Base-by-base conservation (phyloP, 1,140 invertebrate species). In the Colletes gigas region DNA sequence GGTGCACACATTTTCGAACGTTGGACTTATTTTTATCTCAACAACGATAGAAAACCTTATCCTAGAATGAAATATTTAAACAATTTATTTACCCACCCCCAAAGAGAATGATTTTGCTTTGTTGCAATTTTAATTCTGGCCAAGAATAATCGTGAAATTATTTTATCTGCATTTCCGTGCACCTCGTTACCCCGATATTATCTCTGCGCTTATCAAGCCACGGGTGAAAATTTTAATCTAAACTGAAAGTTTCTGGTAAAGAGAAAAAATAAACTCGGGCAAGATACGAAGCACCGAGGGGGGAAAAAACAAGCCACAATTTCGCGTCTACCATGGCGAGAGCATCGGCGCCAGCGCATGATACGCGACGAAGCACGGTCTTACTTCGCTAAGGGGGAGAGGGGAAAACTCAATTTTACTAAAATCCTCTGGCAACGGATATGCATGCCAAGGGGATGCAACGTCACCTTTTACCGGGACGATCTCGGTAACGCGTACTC, bases 371-470 rank as follows among this genome's bases (percentile, higher is more conserved):
- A 62, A 41, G 6, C 47, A 54, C 8, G 54, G 52, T 54, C 41
- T 71, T 71, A 79, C 77, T 55, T 30, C 47, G 19, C 62, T 44
- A 52, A 65, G 68, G 50, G 68, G 54, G 9, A 9, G 52, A 50
- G 71, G 72, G 83, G 69, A 83, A 81, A 89, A 89, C 84, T 90
- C 87, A 91, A 91, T 91, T 91, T 89, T 87, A 83, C 84, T 90
- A 91, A 90, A 90, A 91, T 90, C 88, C 83, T 73, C 69, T 70
- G 50, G 60, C 30, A 30, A 30, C 30, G 30, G 30, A 30, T 57
- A 63, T 14, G 60, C 54, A 17, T 21, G 54, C 57, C 63, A 39
- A 44, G 67, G 17, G 12, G 47, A 57, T 55, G 44, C n/a, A 44
- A 44, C 10, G 81, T 71, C 72, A 72, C 68, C 15, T 73, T 72